Percentiles rank a stretch among this genome's conserved stretches.
These are phyloP conservation scores for Melanotaenia parkinsoni DNA, from an alignment of 2,797 vertebrate species.

Conservation along the genomic window DNA sequence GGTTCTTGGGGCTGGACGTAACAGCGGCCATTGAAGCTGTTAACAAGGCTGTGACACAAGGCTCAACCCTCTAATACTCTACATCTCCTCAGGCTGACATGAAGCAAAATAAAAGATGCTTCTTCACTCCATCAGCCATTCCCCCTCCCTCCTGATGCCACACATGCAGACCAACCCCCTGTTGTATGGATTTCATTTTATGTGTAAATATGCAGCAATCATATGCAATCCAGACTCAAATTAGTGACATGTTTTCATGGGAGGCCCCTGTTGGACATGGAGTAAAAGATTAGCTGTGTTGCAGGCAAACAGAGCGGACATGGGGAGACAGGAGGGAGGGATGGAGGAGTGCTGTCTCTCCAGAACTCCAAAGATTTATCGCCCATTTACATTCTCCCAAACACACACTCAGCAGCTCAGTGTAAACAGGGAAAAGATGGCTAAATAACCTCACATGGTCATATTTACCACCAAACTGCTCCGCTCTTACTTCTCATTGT, in stretches of 20 bases:
- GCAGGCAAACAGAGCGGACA: slow-evolving; percentile 29
- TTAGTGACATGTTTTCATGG: not conserved
- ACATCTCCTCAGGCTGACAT: slow-evolving; percentile 49
- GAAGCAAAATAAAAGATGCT: slow-evolving; percentile 31
- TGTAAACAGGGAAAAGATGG: slow-evolving; percentile 65
- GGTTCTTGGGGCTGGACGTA: slow-evolving; percentile 9
- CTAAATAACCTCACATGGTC: slow-evolving; percentile 59
- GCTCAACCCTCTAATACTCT: slow-evolving; percentile 80
- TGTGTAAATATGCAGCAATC: not conserved
- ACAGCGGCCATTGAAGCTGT: slow-evolving; percentile 37
- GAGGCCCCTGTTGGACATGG: slow-evolving; percentile 16
- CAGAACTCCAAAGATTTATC: slow-evolving; percentile 67
- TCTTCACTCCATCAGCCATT: slow-evolving; percentile 2
- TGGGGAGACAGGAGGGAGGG: not conserved
- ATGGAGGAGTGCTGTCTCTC: slow-evolving; percentile 30
- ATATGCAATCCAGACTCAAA: not conserved
- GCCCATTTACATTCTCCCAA: slow-evolving; percentile 75
- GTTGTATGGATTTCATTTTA: not conserved
- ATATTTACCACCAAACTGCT: slow-evolving; percentile 49
- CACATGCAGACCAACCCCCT: not conserved
- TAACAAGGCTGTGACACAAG: slow-evolving; percentile 77
- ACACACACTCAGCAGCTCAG: slow-evolving; percentile 60
- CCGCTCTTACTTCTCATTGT: slow-evolving; percentile 35
- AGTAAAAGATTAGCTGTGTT: slow-evolving; percentile 26
- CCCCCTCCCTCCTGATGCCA: not conserved